A percentile compares a stretch with the other conserved stretches of the same genome.
Conservation (phyloP, 2,888 invertebrate genomes). For the Plebejus melissa region DNA sequence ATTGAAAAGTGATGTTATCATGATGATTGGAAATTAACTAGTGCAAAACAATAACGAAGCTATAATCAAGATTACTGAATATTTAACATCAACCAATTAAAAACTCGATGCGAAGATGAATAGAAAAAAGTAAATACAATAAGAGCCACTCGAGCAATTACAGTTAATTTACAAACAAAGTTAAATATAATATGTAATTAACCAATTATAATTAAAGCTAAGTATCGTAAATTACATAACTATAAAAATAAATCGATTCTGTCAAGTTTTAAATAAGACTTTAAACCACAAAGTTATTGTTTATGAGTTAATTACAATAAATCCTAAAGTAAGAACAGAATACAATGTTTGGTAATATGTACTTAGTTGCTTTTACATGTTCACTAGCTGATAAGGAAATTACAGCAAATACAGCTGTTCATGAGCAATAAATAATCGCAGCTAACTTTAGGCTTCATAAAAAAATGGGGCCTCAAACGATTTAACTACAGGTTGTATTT, state of each 20-base stretch:
- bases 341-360: neutral
- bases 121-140: neutral
- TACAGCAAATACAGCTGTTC: neutral
- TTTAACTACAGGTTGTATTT: neutral
- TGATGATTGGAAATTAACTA: constrained; percentile 1
- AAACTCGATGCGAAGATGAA: neutral
- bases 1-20: neutral
- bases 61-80: neutral
- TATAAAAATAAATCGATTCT: neutral
- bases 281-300: constrained; percentile 2
- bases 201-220: neutral
- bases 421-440: neutral
- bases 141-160: neutral
- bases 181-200: neutral
- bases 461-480: neutral
- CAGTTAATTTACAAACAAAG: neutral
- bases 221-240: neutral
- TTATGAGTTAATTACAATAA: constrained; percentile 2
- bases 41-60: neutral
- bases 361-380: neutral
- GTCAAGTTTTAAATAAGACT: neutral
- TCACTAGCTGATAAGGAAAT: neutral
- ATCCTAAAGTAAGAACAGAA: neutral
- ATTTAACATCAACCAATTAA: neutral
- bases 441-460: neutral